phyloP scores from a whole-genome alignment of 2,888 invertebrate genomes.

The Malachius bipustulatus region DNA sequence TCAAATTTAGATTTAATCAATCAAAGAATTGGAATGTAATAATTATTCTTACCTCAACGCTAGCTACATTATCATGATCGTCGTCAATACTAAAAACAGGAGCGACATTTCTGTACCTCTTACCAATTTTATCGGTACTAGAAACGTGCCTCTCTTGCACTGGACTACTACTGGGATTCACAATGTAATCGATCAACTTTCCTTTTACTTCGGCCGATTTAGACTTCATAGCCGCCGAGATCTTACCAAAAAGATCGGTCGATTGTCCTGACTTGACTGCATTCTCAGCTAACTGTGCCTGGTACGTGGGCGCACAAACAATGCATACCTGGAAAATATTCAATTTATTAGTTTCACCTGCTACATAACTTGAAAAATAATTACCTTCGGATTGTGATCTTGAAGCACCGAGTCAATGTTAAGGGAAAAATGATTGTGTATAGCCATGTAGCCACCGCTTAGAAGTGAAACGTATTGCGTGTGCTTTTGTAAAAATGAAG shows the following conservation, averaged over 20 bases:
- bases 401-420: constrained; percentile 70
- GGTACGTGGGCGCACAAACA: constrained; percentile 52
- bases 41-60: constrained; percentile 32
- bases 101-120: constrained; percentile 77
- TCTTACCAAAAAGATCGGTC: constrained; percentile 67
- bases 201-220: constrained; percentile 89
- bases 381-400: constrained; percentile 69
- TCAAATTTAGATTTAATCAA: no score
- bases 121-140: constrained; percentile 71
- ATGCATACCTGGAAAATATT: constrained; percentile 52
- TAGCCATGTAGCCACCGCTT: constrained; percentile 78
- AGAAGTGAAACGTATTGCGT: constrained; percentile 86
- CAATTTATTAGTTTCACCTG: constrained; percentile 14
- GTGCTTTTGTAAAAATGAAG: constrained; percentile 89
- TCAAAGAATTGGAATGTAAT: constrained; percentile 1
- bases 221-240: constrained; percentile 76
- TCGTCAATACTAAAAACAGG: constrained; percentile 93
- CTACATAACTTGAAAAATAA: constrained; percentile 47
- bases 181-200: constrained; percentile 85
- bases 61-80: constrained; percentile 52
- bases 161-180: constrained; percentile 59
- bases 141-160: constrained; percentile 71
- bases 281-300: constrained; percentile 17
- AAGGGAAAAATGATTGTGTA: constrained; percentile 73
- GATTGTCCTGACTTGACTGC: constrained; percentile 32